A percentile compares a stretch with the other conserved stretches of the same genome.
Conservation (phyloP, 2,113 vertebrate genomes). For the Shinisaurus crocodilurus region DNA sequence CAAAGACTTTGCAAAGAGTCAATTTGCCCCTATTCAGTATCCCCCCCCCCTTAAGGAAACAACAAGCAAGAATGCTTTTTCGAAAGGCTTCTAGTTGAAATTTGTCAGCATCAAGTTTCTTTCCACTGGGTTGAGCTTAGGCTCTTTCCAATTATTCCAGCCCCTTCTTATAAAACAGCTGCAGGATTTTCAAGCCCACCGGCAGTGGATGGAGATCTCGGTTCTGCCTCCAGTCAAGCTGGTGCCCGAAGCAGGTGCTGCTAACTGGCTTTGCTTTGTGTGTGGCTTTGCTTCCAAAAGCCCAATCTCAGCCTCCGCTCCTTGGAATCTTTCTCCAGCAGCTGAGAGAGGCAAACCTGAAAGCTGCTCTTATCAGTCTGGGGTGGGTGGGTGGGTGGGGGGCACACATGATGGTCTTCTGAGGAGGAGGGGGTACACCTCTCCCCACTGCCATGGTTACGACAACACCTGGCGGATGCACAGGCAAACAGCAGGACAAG, state of each 20-base stretch:
- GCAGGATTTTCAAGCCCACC: background rate
- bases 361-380: background rate
- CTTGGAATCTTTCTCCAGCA: background rate
- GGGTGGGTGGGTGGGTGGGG: background rate
- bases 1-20: background rate
- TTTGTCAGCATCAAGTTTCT: background rate
- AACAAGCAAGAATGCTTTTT: background rate
- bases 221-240: background rate
- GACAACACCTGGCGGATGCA: background rate
- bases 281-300: background rate
- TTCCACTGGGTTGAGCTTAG: background rate
- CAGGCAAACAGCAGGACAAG: background rate
- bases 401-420: background rate
- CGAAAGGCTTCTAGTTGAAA: background rate
- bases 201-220: background rate
- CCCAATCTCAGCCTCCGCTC: background rate
- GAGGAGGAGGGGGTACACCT: background rate
- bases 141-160: background rate
- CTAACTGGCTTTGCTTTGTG: background rate
- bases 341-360: background rate
- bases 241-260: background rate
- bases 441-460: constrained; percentile 23
- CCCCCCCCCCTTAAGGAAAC: no score
- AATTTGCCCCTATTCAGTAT: background rate
- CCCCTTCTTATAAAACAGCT: background rate